Evolutionary conservation across 2,888 invertebrate genomes (phyloP).

Genomic region (Tachystola acroxantha): DNA sequence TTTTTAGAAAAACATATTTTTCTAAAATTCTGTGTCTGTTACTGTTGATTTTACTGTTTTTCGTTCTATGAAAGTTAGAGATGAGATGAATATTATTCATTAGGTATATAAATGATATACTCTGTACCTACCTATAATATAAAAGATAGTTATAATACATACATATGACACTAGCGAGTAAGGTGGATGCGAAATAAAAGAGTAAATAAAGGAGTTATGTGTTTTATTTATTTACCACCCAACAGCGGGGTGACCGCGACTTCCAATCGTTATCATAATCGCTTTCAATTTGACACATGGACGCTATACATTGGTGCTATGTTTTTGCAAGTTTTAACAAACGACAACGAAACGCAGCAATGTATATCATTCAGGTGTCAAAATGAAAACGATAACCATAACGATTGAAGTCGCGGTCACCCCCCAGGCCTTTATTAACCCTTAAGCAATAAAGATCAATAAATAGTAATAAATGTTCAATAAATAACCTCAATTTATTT

Average conservation of each 20-base stretch:
- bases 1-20: slow-evolving; percentile 1
- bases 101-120: slow-evolving; percentile 43
- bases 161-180: slow-evolving; percentile 51
- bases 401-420: too few species aligned
- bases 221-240: slow-evolving; percentile 41
- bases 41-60: slow-evolving; percentile 13
- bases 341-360: too few species aligned
- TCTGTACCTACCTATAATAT: slow-evolving; percentile 60
- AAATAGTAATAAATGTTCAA: too few species aligned
- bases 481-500: too few species aligned
- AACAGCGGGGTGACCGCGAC: not conserved
- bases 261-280: too few species aligned
- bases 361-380: too few species aligned
- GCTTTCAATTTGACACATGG: too few species aligned
- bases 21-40: slow-evolving; percentile 1
- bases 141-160: slow-evolving; percentile 40
- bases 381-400: too few species aligned
- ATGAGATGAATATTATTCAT: slow-evolving; percentile 26
- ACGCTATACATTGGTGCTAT: too few species aligned
- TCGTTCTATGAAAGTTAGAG: slow-evolving; percentile 10
- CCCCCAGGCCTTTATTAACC: too few species aligned
- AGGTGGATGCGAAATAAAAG: slow-evolving; percentile 55
- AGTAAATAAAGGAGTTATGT: slow-evolving; percentile 30
- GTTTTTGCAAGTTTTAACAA: too few species aligned
- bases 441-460: too few species aligned